Percentiles rank a stretch among this genome's conserved stretches.
These are phyloP conservation scores for Melieria omissa DNA, from an alignment of 2,888 invertebrate genomes.

Conservation along the genomic window DNA sequence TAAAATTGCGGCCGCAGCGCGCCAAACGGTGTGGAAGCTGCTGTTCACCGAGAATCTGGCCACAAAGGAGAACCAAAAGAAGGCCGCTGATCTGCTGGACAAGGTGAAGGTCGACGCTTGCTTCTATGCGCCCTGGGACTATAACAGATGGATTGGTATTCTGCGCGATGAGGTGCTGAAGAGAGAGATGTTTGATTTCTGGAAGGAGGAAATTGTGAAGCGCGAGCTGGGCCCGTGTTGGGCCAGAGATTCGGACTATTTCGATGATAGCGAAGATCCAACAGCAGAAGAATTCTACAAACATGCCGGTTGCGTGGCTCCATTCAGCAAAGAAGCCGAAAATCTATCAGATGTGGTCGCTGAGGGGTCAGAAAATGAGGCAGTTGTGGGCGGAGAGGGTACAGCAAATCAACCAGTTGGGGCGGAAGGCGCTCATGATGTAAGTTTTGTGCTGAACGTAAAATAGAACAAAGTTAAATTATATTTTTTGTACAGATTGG, in stretches of 20 bases:
- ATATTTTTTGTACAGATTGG: background rate
- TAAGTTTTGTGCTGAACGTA: too few species aligned
- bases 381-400: background rate
- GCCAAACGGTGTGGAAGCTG: conserved; percentile 55
- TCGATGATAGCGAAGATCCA: conserved; percentile 51
- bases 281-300: conserved; percentile 56
- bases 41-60: conserved; percentile 47
- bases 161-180: conserved; percentile 57
- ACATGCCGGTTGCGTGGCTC: conserved; percentile 39
- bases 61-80: conserved; percentile 14
- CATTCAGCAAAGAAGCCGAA: background rate
- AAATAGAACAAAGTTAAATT: too few species aligned
- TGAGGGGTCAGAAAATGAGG: conserved; percentile 21
- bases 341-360: background rate
- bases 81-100: conserved; percentile 53
- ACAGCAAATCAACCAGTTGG: background rate
- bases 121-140: conserved; percentile 55
- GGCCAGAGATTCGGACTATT: conserved; percentile 58
- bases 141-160: conserved; percentile 61
- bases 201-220: conserved; percentile 58
- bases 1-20: conserved; percentile 48
- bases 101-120: conserved; percentile 65
- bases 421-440: background rate
- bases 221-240: conserved; percentile 59
- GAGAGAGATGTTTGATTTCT: conserved; percentile 56